Conservation (phyloP, 2,113 vertebrate genomes). For the Pachycephala philippinensis region DNA sequence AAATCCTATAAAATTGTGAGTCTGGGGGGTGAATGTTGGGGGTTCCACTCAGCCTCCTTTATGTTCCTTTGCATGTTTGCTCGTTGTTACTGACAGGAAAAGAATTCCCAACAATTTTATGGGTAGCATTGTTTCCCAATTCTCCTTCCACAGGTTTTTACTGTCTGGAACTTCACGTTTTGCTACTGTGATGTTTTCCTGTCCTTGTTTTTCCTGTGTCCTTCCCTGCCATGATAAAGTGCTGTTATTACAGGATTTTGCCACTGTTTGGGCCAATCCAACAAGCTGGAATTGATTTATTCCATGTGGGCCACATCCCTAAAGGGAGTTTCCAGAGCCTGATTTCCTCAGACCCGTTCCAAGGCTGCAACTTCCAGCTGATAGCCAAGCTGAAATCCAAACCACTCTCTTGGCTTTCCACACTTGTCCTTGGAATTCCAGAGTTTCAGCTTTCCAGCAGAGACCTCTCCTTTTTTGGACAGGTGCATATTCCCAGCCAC, state of each 20-base stretch:
- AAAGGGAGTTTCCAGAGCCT: background rate
- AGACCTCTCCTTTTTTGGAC: constrained; percentile 32
- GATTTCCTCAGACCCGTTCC: background rate
- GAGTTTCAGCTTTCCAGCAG: background rate
- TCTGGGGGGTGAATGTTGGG: background rate
- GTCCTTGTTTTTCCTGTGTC: background rate
- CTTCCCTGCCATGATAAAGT: background rate
- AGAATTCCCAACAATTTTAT: background rate
- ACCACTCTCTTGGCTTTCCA: background rate
- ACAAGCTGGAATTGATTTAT: background rate
- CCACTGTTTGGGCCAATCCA: background rate
- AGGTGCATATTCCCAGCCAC: background rate
- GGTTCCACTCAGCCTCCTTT: background rate
- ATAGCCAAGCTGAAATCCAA: constrained; percentile 18
- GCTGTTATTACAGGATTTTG: background rate
- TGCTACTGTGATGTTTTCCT: background rate
- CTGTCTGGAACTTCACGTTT: background rate
- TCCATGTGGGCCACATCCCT: background rate
- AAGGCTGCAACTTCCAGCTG: background rate
- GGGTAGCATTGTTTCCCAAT: background rate
- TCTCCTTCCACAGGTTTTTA: background rate
- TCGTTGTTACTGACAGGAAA: background rate
- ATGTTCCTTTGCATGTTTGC: background rate
- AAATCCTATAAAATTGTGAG: background rate
- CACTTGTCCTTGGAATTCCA: constrained; percentile 4